Conservation (phyloP, 2,113 vertebrate species). For the Myotis lucifugus region DNA sequence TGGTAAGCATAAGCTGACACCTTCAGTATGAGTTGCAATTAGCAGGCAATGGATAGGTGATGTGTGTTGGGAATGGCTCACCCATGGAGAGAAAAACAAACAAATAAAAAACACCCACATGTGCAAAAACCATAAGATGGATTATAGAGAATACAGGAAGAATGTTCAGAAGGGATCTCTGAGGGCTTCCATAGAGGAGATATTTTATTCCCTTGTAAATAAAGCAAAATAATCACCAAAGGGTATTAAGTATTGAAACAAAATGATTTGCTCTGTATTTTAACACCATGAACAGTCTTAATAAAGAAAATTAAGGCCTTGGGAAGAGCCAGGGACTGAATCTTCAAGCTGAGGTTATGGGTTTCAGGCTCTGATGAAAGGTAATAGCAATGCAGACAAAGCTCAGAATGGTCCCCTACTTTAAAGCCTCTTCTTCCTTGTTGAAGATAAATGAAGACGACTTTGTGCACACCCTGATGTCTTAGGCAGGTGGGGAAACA, state of each 20-base stretch:
- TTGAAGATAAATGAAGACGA: background rate
- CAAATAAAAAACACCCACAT: background rate
- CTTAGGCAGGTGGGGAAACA: background rate
- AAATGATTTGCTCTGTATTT: background rate
- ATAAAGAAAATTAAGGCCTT: background rate
- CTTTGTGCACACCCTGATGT: background rate
- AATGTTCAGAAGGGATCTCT: background rate
- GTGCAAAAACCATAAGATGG: background rate
- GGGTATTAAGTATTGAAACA: background rate
- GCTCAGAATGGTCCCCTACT: background rate
- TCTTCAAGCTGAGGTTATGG: background rate
- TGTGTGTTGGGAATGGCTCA: background rate
- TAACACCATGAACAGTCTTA: background rate
- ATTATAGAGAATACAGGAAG: background rate
- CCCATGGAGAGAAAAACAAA: background rate
- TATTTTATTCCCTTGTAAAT: background rate
- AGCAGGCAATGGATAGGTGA: background rate
- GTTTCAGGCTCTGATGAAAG: background rate
- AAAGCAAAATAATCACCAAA: background rate
- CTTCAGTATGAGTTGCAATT: background rate
- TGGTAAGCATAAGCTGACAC: background rate
- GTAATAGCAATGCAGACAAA: background rate
- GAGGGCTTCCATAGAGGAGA: background rate
- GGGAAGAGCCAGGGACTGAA: background rate
- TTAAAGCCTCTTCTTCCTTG: background rate